A percentile compares a stretch with the other conserved stretches of the same genome.
Conservation (phyloP, 1,140 invertebrate genomes). For the Tetramorium simillimum region DNA sequence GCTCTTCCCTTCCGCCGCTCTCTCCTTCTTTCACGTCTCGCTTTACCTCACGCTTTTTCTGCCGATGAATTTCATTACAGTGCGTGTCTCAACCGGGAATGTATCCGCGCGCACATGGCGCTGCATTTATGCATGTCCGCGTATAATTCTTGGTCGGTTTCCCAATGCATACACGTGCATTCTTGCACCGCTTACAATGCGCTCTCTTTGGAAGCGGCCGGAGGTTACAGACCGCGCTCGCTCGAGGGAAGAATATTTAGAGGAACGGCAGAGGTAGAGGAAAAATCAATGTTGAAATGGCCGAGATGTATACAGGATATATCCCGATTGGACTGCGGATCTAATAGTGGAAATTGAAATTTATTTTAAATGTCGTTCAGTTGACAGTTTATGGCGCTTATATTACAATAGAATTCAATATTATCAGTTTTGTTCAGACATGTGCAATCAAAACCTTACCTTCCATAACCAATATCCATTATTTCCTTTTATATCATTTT, state of each 20-base stretch:
- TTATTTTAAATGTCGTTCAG: constrained; percentile 27
- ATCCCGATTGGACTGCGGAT: constrained; percentile 1
- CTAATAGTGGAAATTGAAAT: constrained; percentile 26
- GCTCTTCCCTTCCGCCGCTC: constrained; percentile 7
- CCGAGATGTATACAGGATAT: neutral
- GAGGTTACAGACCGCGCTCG: neutral
- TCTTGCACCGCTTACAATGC: constrained; percentile 26
- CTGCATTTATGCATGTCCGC: constrained; percentile 50
- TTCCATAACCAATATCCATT: neutral
- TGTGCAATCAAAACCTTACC: neutral
- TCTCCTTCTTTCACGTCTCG: constrained; percentile 42
- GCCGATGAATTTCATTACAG: constrained; percentile 57
- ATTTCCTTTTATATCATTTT: neutral
- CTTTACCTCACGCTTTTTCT: constrained; percentile 12
- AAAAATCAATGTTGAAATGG: constrained; percentile 23
- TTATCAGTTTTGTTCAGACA: constrained; percentile 1
- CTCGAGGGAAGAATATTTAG: constrained; percentile 48
- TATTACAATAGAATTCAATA: constrained; percentile 12
- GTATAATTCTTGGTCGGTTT: constrained; percentile 47
- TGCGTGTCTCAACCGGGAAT: constrained; percentile 64
- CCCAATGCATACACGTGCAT: constrained; percentile 24
- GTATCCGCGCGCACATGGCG: constrained; percentile 37
- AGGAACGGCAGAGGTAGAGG: neutral
- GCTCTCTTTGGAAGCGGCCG: neutral
- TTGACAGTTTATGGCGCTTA: neutral